phyloP scores from a whole-genome alignment of 2,888 invertebrate genomes.

The Xiphydria camelus region DNA sequence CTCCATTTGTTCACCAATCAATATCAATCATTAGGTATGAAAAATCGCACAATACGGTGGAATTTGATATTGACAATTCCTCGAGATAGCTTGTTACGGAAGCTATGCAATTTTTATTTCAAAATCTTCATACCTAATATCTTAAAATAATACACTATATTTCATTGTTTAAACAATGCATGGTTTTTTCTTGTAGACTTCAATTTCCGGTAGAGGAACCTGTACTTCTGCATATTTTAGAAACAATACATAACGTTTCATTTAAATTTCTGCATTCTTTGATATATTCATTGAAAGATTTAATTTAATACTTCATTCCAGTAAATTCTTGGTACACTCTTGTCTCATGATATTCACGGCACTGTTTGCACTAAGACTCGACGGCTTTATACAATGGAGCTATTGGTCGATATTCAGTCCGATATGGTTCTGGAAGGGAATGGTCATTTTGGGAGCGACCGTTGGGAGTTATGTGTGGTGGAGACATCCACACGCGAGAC shows the following conservation, averaged over 20 bases:
- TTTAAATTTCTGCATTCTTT: conserved; percentile 18
- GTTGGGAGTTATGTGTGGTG: conserved; percentile 96
- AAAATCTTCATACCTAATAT: no score
- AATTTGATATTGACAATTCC: no score
- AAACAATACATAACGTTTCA: no score
- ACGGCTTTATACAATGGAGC: conserved; percentile 87
- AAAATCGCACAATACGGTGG: no score
- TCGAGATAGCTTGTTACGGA: no score
- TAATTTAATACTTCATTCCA: conserved; percentile 60
- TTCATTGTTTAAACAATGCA: not conserved
- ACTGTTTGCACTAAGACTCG: conserved; percentile 86
- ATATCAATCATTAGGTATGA: no score
- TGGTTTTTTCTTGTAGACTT: not conserved
- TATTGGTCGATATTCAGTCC: conserved; percentile 97
- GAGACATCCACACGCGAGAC: conserved; percentile 92
- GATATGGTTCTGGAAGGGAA: conserved; percentile 95
- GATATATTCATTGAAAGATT: conserved; percentile 16
- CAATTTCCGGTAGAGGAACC: no score
- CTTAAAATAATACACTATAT: no score
- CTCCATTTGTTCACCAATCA: conserved; percentile 4
- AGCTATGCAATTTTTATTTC: no score
- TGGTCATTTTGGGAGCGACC: conserved; percentile 87
- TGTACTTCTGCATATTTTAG: not conserved
- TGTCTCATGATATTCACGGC: conserved; percentile 90
- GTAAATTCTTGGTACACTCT: conserved; percentile 95